Evolutionary conservation across 2,113 vertebrate genomes (phyloP).

Genomic region (Eolophus roseicapilla): DNA sequence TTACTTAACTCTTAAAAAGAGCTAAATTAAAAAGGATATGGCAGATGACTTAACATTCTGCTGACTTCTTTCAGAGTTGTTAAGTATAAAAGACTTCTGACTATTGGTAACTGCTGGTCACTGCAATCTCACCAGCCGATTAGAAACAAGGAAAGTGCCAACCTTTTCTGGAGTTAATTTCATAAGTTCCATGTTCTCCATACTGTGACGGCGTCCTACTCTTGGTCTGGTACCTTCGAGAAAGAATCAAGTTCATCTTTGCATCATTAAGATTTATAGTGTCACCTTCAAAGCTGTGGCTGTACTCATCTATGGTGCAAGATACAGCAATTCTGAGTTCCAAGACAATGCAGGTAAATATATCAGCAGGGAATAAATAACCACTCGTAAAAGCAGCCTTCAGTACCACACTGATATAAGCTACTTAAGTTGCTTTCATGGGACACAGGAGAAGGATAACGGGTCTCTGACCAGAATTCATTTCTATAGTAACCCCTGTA

Average conservation of each 20-base stretch:
- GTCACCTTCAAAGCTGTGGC: background rate
- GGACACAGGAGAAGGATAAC: background rate
- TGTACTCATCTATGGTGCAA: background rate
- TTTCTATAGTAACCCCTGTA: background rate
- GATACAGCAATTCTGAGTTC: background rate
- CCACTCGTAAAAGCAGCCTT: background rate
- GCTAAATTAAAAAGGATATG: background rate
- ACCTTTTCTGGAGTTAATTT: constrained; percentile 96
- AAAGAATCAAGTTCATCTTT: background rate
- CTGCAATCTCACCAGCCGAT: background rate
- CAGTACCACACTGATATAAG: background rate
- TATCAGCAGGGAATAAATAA: background rate
- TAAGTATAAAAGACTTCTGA: background rate
- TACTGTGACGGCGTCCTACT: constrained; percentile 87
- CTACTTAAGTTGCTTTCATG: background rate
- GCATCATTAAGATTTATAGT: background rate
- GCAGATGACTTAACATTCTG: background rate
- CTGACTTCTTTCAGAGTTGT: background rate
- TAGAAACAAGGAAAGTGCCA: constrained; percentile 31
- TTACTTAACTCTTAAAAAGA: background rate
- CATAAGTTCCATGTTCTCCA: constrained; percentile 98
- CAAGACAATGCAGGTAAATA: background rate
- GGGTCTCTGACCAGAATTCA: background rate
- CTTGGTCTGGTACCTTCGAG: constrained; percentile 82
- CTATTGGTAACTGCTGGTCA: background rate